phyloP scores from a whole-genome alignment of 1,140 invertebrate genomes.

The Drosophila pseudoobscura region DNA sequence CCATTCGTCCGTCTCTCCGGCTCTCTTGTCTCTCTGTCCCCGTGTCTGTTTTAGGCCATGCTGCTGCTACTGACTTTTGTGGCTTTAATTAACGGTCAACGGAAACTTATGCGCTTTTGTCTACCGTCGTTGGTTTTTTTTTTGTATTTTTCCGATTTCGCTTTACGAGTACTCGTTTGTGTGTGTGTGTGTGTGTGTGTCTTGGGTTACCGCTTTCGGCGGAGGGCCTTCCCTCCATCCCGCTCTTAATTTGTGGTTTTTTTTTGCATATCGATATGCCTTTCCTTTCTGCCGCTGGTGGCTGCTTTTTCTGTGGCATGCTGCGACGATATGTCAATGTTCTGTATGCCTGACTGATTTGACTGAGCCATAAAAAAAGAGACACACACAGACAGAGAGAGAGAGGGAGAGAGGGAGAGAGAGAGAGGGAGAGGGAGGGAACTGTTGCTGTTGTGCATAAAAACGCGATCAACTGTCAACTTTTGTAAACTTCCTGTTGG shows the following conservation, averaged over 20 bases:
- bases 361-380: conserved; percentile 37
- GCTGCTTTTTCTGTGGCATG: conserved; percentile 5
- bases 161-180: conserved; percentile 15
- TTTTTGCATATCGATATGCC: conserved; percentile 64
- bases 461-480: conserved; percentile 65
- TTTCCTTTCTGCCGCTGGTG: conserved; percentile 22
- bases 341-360: conserved; percentile 71
- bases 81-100: conserved; percentile 79
- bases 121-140: conserved; percentile 18
- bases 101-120: conserved; percentile 76
- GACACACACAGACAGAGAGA: neutral
- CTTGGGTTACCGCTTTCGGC: conserved; percentile 36
- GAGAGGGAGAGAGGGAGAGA: conserved; percentile 1
- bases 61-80: conserved; percentile 50
- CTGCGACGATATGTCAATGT: conserved; percentile 73
- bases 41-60: conserved; percentile 32
- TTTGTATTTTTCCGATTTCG: conserved; percentile 55
- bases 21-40: too few relatives aligned
- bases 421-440: neutral
- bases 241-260: conserved; percentile 60
- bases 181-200: conserved; percentile 2
- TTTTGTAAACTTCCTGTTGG: conserved; percentile 76
- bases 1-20: too few relatives aligned
- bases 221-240: conserved; percentile 3
- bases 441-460: conserved; percentile 30